These are phyloP conservation scores for Polyodon spathula DNA, from an alignment of 2,113 vertebrate species.

Conservation along the genomic window DNA sequence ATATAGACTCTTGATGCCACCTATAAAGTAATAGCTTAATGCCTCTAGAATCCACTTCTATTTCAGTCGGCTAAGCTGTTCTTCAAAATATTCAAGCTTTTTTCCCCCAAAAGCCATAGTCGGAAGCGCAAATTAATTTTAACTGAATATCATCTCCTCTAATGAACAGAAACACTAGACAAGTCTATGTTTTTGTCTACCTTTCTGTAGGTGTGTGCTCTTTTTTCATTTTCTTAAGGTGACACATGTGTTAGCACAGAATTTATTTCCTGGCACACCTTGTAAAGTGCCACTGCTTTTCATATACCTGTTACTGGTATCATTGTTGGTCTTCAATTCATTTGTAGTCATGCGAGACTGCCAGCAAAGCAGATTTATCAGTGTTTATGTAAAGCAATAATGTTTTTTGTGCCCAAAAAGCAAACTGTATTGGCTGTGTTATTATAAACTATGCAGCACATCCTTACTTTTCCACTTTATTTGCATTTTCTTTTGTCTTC, in stretches of 20 bases:
- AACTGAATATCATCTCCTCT: constrained; percentile 53
- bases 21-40: constrained; percentile 1
- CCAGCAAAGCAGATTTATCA: constrained; percentile 43
- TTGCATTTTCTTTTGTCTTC: constrained; percentile 21
- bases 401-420: constrained; percentile 24
- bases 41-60: background rate
- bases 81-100: constrained; percentile 55
- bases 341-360: constrained; percentile 31
- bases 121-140: constrained; percentile 47
- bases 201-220: too few relatives aligned
- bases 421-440: constrained; percentile 20
- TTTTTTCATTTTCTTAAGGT: constrained; percentile 30
- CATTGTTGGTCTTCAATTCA: constrained; percentile 30
- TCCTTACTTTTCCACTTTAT: constrained; percentile 11
- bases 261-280: constrained; percentile 32
- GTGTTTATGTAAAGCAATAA: constrained; percentile 49
- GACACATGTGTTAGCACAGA: constrained; percentile 27
- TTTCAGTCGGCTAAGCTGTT: constrained; percentile 37
- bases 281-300: too few relatives aligned
- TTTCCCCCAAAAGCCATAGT: constrained; percentile 46
- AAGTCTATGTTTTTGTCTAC: too few relatives aligned
- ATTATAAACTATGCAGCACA: constrained; percentile 17
- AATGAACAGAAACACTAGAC: too few relatives aligned
- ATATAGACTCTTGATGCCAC: too few relatives aligned
- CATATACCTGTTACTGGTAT: constrained; percentile 28